These are phyloP conservation scores for Nephrotoma guestfalica DNA, from an alignment of 2,888 invertebrate species.

Conservation along the genomic window DNA sequence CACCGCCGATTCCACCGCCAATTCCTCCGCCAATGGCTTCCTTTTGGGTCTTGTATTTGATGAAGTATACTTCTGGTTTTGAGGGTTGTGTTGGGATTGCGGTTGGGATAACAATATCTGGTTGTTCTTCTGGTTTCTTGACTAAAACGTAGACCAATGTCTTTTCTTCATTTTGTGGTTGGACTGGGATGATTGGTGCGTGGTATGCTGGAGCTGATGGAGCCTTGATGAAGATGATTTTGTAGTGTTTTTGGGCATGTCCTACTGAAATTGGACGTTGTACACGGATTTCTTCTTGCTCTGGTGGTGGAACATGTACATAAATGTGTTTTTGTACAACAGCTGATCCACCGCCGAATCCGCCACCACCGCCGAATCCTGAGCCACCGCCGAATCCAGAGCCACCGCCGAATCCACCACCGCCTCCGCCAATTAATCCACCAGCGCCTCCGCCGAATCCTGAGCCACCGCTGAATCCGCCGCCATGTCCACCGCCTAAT, in stretches of 20 bases:
- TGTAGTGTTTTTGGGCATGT: conserved; percentile 76
- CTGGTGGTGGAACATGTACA: conserved; percentile 80
- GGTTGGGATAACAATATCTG: conserved; percentile 63
- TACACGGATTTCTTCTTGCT: conserved; percentile 56
- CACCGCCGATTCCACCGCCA: conserved; percentile 18
- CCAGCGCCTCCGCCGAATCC: conserved; percentile 21
- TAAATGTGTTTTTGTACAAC: conserved; percentile 76
- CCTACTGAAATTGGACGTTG: conserved; percentile 51
- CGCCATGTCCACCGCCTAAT: conserved; percentile 19
- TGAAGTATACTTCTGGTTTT: conserved; percentile 85
- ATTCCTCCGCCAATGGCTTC: conserved; percentile 18
- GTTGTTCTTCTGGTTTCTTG: conserved; percentile 75
- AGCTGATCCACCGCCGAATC: conserved; percentile 28
- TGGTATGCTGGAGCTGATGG: conserved; percentile 71
- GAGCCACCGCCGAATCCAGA: conserved; percentile 29
- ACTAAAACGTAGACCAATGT: conserved; percentile 79
- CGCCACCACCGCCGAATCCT: conserved; percentile 21
- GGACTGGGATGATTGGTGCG: conserved; percentile 64
- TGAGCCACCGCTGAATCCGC: conserved; percentile 28
- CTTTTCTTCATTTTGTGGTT: conserved; percentile 74
- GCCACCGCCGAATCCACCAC: conserved; percentile 20
- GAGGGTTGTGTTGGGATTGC: conserved; percentile 68
- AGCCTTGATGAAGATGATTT: conserved; percentile 86
- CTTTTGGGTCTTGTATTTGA: conserved; percentile 35
- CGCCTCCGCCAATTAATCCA: conserved; percentile 13